A percentile compares a stretch with the other conserved stretches of the same genome.
phyloP scores from a whole-genome alignment of 2,888 invertebrate species.

The Ceramica pisi region DNA sequence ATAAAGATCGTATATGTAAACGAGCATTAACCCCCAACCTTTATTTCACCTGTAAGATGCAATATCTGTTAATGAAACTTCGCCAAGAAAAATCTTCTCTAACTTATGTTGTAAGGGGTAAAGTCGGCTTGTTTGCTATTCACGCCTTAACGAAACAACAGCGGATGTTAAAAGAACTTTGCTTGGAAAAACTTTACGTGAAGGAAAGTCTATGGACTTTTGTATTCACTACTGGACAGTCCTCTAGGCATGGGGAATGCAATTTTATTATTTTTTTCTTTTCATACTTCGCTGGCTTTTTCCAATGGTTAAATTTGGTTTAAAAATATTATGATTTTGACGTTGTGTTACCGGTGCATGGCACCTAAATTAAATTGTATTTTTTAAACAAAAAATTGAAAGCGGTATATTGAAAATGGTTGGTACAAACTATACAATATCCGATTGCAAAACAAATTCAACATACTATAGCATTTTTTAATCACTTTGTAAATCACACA shows the following conservation, averaged over 20 bases:
- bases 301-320: background rate
- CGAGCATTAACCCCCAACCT: background rate
- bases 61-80: background rate
- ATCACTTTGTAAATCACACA: too few species aligned
- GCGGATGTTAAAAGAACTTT: slow-evolving; percentile 40
- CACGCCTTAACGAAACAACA: slow-evolving; percentile 32
- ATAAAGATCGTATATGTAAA: background rate
- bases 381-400: too few species aligned
- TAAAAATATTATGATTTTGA: background rate
- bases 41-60: background rate
- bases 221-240: slow-evolving; percentile 1
- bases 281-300: background rate
- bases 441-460: too few species aligned
- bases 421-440: background rate
- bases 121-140: slow-evolving; percentile 37
- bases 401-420: background rate
- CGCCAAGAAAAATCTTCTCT: slow-evolving; percentile 16
- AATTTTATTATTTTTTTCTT: slow-evolving; percentile 25
- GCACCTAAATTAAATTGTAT: too few species aligned
- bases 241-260: slow-evolving; percentile 26
- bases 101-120: slow-evolving; percentile 20
- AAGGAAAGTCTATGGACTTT: slow-evolving; percentile 27
- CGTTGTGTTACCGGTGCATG: background rate
- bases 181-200: slow-evolving; percentile 41
- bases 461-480: too few species aligned